Conservation (phyloP, 2,113 vertebrate genomes). For the Lasiurus borealis region DNA sequence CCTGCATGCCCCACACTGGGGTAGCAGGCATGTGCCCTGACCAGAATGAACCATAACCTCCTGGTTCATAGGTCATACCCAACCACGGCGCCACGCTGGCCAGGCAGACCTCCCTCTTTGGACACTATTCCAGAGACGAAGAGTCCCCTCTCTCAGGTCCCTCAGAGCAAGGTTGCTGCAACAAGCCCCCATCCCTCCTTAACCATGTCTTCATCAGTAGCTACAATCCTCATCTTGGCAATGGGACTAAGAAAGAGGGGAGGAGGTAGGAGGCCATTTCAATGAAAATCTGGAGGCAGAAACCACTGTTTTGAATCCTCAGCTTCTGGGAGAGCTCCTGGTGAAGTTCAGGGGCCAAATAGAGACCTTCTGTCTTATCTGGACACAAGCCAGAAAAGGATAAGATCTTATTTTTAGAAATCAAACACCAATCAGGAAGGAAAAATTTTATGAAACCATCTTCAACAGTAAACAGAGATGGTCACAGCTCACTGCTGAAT, state of each 20-base stretch:
- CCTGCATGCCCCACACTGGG: too few species aligned
- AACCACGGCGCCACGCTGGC: too few species aligned
- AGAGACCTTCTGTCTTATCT: not conserved
- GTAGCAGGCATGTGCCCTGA: too few species aligned
- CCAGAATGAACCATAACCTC: too few species aligned
- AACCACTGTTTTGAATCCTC: not conserved
- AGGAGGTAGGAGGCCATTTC: not conserved
- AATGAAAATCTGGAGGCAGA: not conserved
- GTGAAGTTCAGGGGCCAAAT: not conserved
- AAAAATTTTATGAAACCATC: not conserved
- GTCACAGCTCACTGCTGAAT: not conserved
- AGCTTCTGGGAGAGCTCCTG: not conserved
- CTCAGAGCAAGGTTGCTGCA: not conserved
- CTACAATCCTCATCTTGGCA: not conserved
- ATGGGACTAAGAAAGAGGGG: not conserved
- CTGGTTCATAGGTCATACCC: too few species aligned
- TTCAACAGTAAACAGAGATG: not conserved
- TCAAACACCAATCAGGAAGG: not conserved
- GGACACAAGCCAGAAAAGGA: not conserved
- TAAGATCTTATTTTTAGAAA: not conserved
- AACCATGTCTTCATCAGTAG: not conserved
- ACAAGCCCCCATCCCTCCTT: not conserved
- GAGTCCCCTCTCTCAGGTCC: not conserved
- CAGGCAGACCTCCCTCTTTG: too few species aligned
- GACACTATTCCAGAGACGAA: not conserved